Base-by-base conservation (phyloP, 2,888 invertebrate genomes). In the Arctia plantaginis region DNA sequence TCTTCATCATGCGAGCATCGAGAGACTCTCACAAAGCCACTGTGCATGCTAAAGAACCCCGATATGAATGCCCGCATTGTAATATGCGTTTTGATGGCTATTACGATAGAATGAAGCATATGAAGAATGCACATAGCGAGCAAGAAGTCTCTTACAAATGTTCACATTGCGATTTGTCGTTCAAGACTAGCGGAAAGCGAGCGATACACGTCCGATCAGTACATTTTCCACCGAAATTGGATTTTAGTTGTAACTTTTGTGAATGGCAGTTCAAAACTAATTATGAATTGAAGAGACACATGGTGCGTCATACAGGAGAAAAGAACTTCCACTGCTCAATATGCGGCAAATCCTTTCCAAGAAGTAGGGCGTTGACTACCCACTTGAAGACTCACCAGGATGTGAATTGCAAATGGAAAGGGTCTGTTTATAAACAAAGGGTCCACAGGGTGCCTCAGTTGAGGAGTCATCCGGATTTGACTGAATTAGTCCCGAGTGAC, bases 1-100 rank as follows among this genome's bases (percentile, higher is more conserved):
- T 91, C 0, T 95, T 95, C 71, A 89, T 87, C 0, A 92, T 93
- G 92, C 89, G 94, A 13, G 91, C 92, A 0, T 92, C 93, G 0
- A 91, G 95, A 73, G 94, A 95, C 66, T 90, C 92, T 0, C 95
- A 95, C 66, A 94, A 93, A 71, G 92, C 93, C 0, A 89, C 90
- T 1, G 90, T 90, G 0, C 95, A 95, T 67, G 88, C 92, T 0
- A 94, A 94, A 84, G 91, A 89, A 0, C 93, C 93, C 0, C 85
- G 95, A 75, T 95, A 95, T 73, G 92, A 93, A 79, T 95, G 95
- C 62, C 95, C 95, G 0, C 90, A 93, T 62, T 95, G 95, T 77
- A 89, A 90, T 55, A 89, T 92, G 74, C 87, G 95, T 3, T 95
- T 95, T 65, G 89, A 90, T 44, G 91, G 90, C 0, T 95, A 95